Evolutionary conservation across 1,140 invertebrate genomes (phyloP), one percentile per base, ranked within the genome.

Genomic region (Achroia grisella): DNA sequence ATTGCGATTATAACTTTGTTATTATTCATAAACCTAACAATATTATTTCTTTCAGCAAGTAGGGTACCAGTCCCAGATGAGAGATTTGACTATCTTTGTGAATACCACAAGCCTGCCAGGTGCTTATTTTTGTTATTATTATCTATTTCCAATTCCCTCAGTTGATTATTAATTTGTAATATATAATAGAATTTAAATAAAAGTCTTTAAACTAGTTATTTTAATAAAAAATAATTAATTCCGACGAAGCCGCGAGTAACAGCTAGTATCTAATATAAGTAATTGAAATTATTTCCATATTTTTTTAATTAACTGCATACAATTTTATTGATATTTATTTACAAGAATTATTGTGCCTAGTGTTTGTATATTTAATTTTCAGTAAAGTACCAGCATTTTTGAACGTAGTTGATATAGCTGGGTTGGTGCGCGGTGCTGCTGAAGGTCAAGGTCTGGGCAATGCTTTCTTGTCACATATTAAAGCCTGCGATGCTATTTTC

Each of bases 361-460:
- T n/a, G 12, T 33, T 6, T 6, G 2, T 23, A 3, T 23, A 23
- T 23, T 23, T 23, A 6, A 23, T 59, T 70, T 79, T 37, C 85
- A 99, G 97, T 74, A 98, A 98, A 89, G 97, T 99, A 8, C 98
- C 98, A 14, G 98, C 98, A 0, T 97, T 95, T 80, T 86, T 99
- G 36, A 99, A 98, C 74, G 93, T 99, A 12, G 96, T 98, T 5
- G 98, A 99, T 73, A 99, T 99, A 70, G 98, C 98, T 37, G 98
- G 98, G 5, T 86, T 99, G 40, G 98, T 99, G 3, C 98, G 98
- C 73, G 98, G 98, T 30, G 98, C 98, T 2, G 93, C 96, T 10
- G 97, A 99, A 82, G 98, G 98, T 0, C 96, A 99, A 87, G 98
- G 98, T 1, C 86, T 99, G 10, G 98, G 98, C 67, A 99, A 99